Base-by-base conservation (phyloP, 1,140 invertebrate genomes). In the Coenobita brevimanus region DNA sequence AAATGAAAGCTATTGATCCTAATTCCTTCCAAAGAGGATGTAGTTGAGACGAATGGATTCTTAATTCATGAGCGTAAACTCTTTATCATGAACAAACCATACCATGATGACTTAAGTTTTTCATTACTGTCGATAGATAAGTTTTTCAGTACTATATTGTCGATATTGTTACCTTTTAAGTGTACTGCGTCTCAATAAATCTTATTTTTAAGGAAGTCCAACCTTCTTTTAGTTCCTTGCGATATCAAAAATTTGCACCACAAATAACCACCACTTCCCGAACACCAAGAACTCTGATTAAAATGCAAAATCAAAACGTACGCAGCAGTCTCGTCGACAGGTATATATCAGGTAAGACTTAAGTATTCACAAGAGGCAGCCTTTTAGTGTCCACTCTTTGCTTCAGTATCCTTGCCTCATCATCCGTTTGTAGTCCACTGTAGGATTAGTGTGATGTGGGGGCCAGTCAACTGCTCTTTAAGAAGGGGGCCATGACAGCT, bases 131-230 rank as follows among this genome's bases (percentile, higher is more conserved):
- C n/a, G n/a, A n/a, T n/a, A n/a, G n/a, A n/a, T n/a, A n/a, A n/a
- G n/a, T n/a, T n/a, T n/a, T 75, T 76, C 60, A 54, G 21, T 73
- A 30, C 46, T 60, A 64, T 46, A 80, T 67, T 64, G 79, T 88
- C 86, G 86, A 82, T 76, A 82, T 76, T 82, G 80, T 82, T 82
- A 82, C 81, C 46, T 76, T 82, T 82, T 76, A 88, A 82, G 86
- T 88, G 86, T 88, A 88, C 71, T 82, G 80, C 86, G 86, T 88
- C 82, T 79, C 86, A 88, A 88, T 88, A 88, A 88, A 88, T 87
- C 76, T 87, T 71, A 87, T 87, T 87, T 87, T 87, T 87, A 87
- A 87, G 85, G 85, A 87, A 80, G 69, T 73, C 8, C 36, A 69
- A 73, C 41, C 43, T 82, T 75, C 82, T 88, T 88, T 75, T 54